These are phyloP conservation scores for Tribolium freemani DNA, from an alignment of 2,888 invertebrate species.

Conservation along the genomic window DNA sequence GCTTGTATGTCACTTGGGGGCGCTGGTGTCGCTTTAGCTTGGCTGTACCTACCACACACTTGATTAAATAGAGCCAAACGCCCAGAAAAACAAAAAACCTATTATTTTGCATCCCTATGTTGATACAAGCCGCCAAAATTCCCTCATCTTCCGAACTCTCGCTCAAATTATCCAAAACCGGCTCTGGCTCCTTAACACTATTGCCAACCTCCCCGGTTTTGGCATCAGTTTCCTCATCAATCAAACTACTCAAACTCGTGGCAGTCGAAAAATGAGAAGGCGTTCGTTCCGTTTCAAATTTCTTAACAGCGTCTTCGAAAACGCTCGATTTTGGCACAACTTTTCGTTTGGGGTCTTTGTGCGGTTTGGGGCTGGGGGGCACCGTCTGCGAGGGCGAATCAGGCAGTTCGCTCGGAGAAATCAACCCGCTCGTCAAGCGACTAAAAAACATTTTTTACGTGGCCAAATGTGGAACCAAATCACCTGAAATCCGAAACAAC, in stretches of 20 bases:
- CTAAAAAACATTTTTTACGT: slow-evolving; percentile 68
- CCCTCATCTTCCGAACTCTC: slow-evolving; percentile 11
- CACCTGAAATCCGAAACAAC: slow-evolving; percentile 82
- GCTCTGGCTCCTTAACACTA: slow-evolving; percentile 51
- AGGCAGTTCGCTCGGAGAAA: slow-evolving; percentile 94
- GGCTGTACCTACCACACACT: slow-evolving; percentile 48
- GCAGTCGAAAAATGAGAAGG: slow-evolving; percentile 88
- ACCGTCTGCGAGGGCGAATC: slow-evolving; percentile 93
- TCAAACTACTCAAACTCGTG: slow-evolving; percentile 89
- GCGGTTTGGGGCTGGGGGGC: slow-evolving; percentile 76
- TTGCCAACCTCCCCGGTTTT: slow-evolving; percentile 35
- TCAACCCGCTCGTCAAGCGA: slow-evolving; percentile 89
- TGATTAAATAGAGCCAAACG: not conserved
- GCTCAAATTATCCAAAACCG: slow-evolving; percentile 19
- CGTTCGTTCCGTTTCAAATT: slow-evolving; percentile 88
- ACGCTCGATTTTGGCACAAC: slow-evolving; percentile 70
- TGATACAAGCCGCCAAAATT: slow-evolving; percentile 20
- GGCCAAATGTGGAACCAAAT: not conserved
- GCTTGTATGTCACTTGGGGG: not conserved
- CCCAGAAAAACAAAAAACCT: slow-evolving; percentile 8
- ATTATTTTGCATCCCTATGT: slow-evolving; percentile 12
- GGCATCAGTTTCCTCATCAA: slow-evolving; percentile 69
- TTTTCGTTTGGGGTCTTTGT: slow-evolving; percentile 57
- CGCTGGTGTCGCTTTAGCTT: slow-evolving; percentile 37
- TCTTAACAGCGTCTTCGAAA: slow-evolving; percentile 83